Evolutionary conservation across 2,113 vertebrate genomes (phyloP).

Genomic region (Serranochromis macrocephalus): DNA sequence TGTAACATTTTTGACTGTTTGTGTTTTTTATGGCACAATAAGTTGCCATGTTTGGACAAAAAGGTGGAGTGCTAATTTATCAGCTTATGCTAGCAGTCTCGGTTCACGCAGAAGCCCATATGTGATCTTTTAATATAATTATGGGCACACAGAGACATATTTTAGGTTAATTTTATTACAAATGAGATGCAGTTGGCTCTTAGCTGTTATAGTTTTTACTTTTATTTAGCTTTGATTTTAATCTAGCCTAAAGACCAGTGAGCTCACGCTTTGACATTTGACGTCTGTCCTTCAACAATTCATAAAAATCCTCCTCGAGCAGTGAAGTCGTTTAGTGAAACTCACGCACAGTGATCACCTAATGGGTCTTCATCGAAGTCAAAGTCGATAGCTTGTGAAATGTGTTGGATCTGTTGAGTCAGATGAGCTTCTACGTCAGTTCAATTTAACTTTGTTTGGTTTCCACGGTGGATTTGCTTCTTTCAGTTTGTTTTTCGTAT

Average conservation of each 20-base stretch:
- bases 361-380: background rate
- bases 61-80: background rate
- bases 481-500: background rate
- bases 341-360: background rate
- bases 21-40: background rate
- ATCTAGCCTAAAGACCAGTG: background rate
- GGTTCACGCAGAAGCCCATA: accelerated
- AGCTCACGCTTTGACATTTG: background rate
- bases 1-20: background rate
- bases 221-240: background rate
- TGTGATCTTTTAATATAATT: background rate
- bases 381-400: background rate
- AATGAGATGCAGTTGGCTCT: background rate
- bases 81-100: background rate
- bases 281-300: background rate
- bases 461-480: accelerated
- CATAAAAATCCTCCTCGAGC: background rate
- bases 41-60: background rate
- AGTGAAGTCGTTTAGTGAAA: background rate
- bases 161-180: background rate
- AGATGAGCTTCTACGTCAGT: background rate
- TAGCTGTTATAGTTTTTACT: background rate
- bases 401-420: background rate
- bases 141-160: background rate
- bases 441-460: background rate